Percentiles rank a stretch among this genome's conserved stretches.
phyloP scores from a whole-genome alignment of 2,797 vertebrate genomes.

The Leptoclinus maculatus region DNA sequence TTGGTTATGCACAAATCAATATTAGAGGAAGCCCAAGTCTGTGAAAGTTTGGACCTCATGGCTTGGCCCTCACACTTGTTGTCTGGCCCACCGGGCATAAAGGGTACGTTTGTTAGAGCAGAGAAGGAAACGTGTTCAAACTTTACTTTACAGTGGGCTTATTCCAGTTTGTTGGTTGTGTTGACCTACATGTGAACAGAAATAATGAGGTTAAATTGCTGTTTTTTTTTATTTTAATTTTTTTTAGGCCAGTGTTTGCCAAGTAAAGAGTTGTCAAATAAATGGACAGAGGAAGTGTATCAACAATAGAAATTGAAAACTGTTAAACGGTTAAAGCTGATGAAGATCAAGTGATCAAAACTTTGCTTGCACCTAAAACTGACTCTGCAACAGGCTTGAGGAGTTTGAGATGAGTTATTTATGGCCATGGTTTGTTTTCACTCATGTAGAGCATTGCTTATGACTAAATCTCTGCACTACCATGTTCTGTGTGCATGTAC shows the following conservation, averaged over 20 bases:
- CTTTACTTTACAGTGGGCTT: conserved; percentile 42
- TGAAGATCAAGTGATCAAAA: neutral
- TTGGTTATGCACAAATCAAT: conserved; percentile 72
- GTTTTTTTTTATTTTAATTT: too few relatives aligned
- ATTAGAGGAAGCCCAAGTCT: conserved; percentile 80
- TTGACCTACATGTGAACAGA: neutral
- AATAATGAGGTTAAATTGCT: too few relatives aligned
- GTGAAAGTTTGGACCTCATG: conserved; percentile 76
- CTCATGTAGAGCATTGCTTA: neutral
- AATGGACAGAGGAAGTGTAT: neutral
- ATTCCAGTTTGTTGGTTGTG: conserved; percentile 18
- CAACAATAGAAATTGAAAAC: neutral
- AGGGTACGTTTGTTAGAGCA: conserved; percentile 69
- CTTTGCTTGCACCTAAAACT: neutral
- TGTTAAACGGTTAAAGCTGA: neutral
- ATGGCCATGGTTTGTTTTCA: neutral
- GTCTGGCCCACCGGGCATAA: conserved; percentile 69
- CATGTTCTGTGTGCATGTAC: neutral
- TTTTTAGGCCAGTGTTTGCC: neutral
- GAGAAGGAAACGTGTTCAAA: conserved; percentile 42
- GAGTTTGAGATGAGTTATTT: conserved; percentile 36
- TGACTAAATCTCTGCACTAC: neutral
- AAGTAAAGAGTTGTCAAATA: neutral
- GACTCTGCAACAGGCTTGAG: neutral
- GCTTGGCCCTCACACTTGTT: conserved; percentile 58